Conservation (phyloP, 2,797 vertebrate species). For the Acomys russatus region DNA sequence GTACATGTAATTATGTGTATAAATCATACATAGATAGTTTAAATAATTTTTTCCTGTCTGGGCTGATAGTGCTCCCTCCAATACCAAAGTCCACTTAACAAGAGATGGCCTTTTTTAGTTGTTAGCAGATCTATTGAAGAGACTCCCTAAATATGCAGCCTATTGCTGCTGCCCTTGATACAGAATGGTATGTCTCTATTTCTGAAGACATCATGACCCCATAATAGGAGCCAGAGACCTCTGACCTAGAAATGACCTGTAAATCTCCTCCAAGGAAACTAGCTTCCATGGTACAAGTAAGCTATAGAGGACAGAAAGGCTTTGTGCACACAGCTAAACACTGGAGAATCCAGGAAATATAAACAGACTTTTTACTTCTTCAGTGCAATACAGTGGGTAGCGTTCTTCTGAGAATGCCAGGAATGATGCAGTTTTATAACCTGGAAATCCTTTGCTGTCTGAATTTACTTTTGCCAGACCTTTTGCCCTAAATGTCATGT, state of each 20-base stretch:
- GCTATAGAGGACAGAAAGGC: no score
- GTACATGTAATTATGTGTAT: neutral
- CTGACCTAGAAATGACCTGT: no score
- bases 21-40: neutral
- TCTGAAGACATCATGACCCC: neutral
- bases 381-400: no score
- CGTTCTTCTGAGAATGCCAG: neutral
- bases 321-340: neutral
- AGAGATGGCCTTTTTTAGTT: neutral
- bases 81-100: neutral
- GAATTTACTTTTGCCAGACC: neutral
- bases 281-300: neutral
- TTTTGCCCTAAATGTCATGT: neutral
- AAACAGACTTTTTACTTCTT: neutral
- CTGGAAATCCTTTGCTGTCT: no score
- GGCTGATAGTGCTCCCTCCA: neutral
- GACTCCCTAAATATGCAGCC: no score
- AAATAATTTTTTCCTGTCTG: neutral
- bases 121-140: neutral
- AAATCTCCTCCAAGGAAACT: neutral
- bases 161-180: neutral
- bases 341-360: neutral
- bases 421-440: no score
- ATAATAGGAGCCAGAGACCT: neutral
- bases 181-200: neutral